Evolutionary conservation across 92 coral and sea anemone species (phyloP).

Genomic region (Epizoanthus scotinus): DNA sequence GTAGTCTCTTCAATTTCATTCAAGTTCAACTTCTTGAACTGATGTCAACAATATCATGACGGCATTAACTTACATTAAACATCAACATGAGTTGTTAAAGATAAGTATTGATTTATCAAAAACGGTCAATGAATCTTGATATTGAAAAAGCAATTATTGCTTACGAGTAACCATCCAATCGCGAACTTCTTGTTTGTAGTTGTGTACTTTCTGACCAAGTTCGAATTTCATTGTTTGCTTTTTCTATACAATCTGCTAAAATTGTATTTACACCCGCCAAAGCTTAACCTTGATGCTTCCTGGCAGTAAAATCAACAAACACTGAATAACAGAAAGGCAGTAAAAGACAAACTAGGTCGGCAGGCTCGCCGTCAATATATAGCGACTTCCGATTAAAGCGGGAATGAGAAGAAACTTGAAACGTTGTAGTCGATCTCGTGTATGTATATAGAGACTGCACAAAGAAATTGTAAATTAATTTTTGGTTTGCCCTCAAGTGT

Average conservation of each 20-base stretch:
- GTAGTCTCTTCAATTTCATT: not conserved
- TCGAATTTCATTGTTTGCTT: not conserved
- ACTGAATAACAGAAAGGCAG: not conserved
- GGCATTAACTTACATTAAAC: not conserved
- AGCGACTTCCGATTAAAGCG: not conserved
- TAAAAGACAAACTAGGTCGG: not conserved
- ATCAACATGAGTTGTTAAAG: slow-evolving; percentile 5
- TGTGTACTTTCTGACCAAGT: slow-evolving; percentile 1
- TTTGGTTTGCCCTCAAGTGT: not conserved
- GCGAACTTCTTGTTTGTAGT: not conserved
- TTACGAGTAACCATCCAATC: not conserved
- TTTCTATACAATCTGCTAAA: not conserved
- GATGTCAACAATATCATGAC: not conserved
- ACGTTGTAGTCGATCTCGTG: not conserved
- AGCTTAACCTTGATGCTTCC: not conserved
- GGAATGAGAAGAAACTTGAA: not conserved
- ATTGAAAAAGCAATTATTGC: not conserved
- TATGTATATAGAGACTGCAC: not conserved
- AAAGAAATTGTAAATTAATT: not conserved
- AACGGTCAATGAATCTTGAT: not conserved
- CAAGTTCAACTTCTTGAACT: not conserved
- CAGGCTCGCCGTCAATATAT: not conserved
- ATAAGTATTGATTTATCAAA: not conserved
- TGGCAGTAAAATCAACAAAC: slow-evolving; percentile 20
- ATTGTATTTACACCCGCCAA: slow-evolving; percentile 18